Evolutionary conservation across 2,797 vertebrate species (phyloP).

Genomic region (Brachymystax lenok): DNA sequence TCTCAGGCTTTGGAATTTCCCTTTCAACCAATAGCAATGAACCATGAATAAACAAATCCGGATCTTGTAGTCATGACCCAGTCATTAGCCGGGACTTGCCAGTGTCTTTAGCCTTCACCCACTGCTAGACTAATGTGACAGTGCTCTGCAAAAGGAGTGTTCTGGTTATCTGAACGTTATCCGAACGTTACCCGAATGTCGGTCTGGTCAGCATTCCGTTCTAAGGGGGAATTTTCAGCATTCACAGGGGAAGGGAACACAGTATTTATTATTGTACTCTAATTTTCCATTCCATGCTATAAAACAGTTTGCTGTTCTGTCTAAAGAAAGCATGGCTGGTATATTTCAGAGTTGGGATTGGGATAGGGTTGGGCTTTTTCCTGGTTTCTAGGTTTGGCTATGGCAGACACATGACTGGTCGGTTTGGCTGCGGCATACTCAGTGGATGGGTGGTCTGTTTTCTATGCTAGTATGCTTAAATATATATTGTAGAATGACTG

Average conservation of each 20-base stretch:
- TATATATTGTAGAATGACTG: too few relatives aligned
- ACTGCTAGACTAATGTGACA: not conserved
- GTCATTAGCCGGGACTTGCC: not conserved
- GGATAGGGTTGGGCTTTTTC: not conserved
- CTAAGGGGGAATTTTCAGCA: constrained; percentile 11
- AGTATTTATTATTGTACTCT: constrained; percentile 41
- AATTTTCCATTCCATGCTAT: constrained; percentile 44
- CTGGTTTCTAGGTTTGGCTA: not conserved
- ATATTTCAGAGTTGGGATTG: constrained; percentile 14
- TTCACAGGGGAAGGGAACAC: constrained; percentile 21
- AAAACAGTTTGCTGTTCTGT: constrained; percentile 31
- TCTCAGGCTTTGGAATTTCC: not conserved
- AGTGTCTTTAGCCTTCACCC: not conserved
- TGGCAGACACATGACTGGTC: not conserved
- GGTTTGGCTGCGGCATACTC: not conserved
- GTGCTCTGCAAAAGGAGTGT: not conserved
- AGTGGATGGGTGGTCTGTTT: not conserved
- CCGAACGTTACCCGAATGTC: not conserved
- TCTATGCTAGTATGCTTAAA: too few relatives aligned
- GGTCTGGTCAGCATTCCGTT: not conserved
- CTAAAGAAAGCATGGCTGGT: not conserved
- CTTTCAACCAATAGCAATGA: not conserved
- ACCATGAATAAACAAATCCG: not conserved
- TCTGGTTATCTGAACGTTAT: constrained; percentile 17
- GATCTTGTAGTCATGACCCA: not conserved